These are phyloP conservation scores for Ptiloglossa arizonensis DNA, from an alignment of 1,140 invertebrate species.

Conservation along the genomic window DNA sequence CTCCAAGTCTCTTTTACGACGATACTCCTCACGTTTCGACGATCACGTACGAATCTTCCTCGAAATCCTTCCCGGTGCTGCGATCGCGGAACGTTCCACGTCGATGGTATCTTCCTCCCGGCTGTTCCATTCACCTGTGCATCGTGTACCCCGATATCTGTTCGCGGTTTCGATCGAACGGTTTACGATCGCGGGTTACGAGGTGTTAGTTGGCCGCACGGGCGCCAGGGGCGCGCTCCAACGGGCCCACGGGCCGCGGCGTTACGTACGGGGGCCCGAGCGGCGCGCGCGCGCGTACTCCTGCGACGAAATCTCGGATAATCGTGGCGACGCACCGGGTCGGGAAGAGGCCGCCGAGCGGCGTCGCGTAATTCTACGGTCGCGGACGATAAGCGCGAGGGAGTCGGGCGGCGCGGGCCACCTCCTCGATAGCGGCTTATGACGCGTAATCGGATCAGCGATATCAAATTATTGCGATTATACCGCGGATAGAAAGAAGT, in stretches of 20 bases:
- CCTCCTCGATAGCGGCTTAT: slow-evolving; percentile 70
- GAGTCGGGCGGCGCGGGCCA: slow-evolving; percentile 45
- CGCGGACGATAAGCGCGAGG: slow-evolving; percentile 31
- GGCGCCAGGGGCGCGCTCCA: slow-evolving; percentile 56
- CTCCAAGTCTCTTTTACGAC: too few species aligned
- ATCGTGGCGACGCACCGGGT: slow-evolving; percentile 32
- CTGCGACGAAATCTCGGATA: slow-evolving; percentile 39
- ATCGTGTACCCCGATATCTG: background rate
- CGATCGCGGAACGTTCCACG: too few species aligned
- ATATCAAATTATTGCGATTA: slow-evolving; percentile 85
- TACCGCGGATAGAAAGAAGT: slow-evolving; percentile 77
- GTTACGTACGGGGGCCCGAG: background rate
- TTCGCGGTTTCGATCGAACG: background rate
- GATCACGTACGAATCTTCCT: too few species aligned
- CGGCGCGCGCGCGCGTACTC: slow-evolving; percentile 17
- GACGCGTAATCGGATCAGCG: slow-evolving; percentile 82
- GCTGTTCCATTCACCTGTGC: slow-evolving; percentile 3
- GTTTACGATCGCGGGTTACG: too few species aligned
- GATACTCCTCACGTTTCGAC: too few species aligned
- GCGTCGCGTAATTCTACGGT: slow-evolving; percentile 48
- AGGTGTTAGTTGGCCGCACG: background rate
- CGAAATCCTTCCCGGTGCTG: too few species aligned
- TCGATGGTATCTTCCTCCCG: too few species aligned
- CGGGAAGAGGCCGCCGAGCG: slow-evolving; percentile 23
- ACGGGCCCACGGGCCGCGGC: slow-evolving; percentile 51